Conservation (phyloP, 2,888 invertebrate species). For the Isotomurus palustris region DNA sequence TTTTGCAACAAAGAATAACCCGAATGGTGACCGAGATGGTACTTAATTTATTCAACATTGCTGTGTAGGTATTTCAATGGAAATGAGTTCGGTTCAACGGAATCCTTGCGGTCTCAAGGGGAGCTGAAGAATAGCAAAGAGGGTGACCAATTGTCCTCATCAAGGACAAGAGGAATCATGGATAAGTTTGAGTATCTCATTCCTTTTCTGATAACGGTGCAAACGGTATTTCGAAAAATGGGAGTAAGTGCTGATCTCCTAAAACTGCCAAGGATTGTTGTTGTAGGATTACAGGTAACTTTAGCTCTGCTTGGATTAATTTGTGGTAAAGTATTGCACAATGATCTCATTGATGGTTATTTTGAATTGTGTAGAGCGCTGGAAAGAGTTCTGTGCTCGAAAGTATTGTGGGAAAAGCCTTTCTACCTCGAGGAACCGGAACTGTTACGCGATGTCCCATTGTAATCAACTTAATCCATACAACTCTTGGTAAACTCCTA, state of each 20-base stretch:
- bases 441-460: slow-evolving; percentile 30
- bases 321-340: not conserved
- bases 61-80: no score
- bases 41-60: no score
- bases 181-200: slow-evolving; percentile 16
- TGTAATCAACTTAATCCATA: slow-evolving; percentile 16
- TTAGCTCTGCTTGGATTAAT: no score
- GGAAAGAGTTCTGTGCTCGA: slow-evolving; percentile 33
- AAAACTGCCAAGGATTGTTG: slow-evolving; percentile 26
- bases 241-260: not conserved
- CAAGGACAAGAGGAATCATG: no score
- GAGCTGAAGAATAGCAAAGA: no score
- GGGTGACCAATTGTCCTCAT: no score
- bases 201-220: slow-evolving; percentile 18
- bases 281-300: slow-evolving; percentile 32
- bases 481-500: no score
- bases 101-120: no score
- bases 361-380: slow-evolving; percentile 18
- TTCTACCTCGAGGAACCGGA: slow-evolving; percentile 25
- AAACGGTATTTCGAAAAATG: slow-evolving; percentile 11
- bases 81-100: no score
- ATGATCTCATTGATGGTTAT: not conserved
- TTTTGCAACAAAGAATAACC: no score
- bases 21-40: no score
- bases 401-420: slow-evolving; percentile 21